A percentile compares a stretch with the other conserved stretches of the same genome.
These are phyloP conservation scores for Homarus americanus DNA, from an alignment of 1,140 invertebrate genomes.

Conservation along the genomic window DNA sequence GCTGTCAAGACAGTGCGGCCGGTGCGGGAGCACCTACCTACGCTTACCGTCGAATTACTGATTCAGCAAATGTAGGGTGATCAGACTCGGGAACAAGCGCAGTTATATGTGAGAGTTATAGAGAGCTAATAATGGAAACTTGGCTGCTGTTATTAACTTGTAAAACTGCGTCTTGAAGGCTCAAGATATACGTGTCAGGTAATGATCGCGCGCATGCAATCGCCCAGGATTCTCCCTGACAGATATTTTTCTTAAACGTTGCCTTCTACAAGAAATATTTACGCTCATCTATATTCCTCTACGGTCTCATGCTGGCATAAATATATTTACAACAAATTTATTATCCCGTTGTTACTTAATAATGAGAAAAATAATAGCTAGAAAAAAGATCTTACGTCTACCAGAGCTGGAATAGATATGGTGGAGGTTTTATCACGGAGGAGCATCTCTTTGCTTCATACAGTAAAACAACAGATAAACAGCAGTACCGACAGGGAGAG, in stretches of 20 bases:
- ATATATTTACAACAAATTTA: not conserved
- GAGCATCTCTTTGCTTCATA: not conserved
- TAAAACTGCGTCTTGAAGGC: not conserved
- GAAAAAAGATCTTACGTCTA: not conserved
- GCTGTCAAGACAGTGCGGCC: too few species aligned
- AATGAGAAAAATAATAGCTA: not conserved
- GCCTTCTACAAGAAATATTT: not conserved
- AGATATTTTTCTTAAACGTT: not conserved
- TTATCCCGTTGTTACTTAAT: not conserved
- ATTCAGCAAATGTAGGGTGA: not conserved
- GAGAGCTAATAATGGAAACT: not conserved
- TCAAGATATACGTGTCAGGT: not conserved
- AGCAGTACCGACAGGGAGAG: not conserved
- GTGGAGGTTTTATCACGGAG: not conserved
- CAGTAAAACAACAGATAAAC: not conserved
- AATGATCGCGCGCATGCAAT: slow-evolving; percentile 4
- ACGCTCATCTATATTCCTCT: not conserved
- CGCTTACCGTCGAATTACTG: not conserved
- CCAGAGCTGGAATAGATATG: not conserved
- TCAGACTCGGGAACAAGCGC: not conserved
- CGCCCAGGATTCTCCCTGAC: not conserved
- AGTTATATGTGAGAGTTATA: slow-evolving; percentile 12
- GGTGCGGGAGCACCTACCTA: too few species aligned
- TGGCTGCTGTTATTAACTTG: slow-evolving; percentile 4
- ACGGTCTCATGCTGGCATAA: not conserved